phyloP scores from a whole-genome alignment of 1,140 invertebrate species.

The Papilio machaon region DNA sequence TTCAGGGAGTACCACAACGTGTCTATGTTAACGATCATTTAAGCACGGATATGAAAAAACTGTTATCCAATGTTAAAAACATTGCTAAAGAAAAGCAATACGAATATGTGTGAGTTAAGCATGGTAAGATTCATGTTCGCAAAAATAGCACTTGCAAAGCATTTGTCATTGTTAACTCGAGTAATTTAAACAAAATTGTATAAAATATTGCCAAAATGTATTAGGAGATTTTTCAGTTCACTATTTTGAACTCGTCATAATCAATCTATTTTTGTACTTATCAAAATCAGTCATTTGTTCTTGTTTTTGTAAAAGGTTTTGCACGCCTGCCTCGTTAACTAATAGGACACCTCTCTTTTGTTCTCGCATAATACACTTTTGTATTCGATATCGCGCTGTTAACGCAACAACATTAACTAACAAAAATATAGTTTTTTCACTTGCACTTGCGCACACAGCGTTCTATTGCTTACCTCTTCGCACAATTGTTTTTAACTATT shows the following conservation, averaged over 20 bases:
- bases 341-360: no score
- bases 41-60: constrained; percentile 27
- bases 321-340: no score
- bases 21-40: constrained; percentile 45
- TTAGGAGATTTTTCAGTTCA: not conserved
- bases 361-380: no score
- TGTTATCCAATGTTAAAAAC: constrained; percentile 37
- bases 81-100: constrained; percentile 22
- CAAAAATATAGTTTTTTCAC: no score
- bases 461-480: no score
- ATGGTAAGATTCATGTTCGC: constrained; percentile 41
- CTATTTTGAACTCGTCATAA: not conserved
- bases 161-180: constrained; percentile 30
- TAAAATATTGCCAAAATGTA: constrained; percentile 16
- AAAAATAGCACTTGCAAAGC: constrained; percentile 38
- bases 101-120: constrained; percentile 42
- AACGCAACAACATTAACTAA: no score
- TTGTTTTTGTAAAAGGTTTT: no score
- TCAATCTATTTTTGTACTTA: no score
- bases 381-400: no score
- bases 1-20: not conserved
- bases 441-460: no score
- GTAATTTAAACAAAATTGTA: constrained; percentile 42
- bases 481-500: no score
- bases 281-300: not conserved